Base-by-base conservation (phyloP, 2,888 invertebrate species). In the Chalcis sispes region DNA sequence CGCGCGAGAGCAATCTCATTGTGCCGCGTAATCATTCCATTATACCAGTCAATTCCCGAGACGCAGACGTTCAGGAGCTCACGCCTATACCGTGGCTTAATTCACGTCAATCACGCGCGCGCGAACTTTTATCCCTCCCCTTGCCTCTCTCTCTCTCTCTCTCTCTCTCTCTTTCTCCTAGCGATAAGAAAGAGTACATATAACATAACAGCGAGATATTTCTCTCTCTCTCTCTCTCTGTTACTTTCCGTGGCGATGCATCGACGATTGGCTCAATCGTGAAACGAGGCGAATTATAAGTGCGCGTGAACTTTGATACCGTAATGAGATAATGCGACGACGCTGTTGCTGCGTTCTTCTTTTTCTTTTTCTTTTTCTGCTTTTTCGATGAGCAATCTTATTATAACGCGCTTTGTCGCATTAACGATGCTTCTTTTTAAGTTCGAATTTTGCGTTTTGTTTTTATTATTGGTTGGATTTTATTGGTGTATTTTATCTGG, bases 21-120 rank as follows among this genome's bases (percentile, higher is more conserved):
- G 80, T 80, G 81, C 80, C 74, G 20, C 29, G 78, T 79, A 83
- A 85, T 85, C 82, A 84, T 85, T 81, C 79, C 77, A 85, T 85
- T 83, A n/a, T n/a, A 83, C 80, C 81, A 76, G 78, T 82, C 81
- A 84, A 85, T 85, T 83, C 79, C 18, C 27, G 8, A 15, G 40
- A 1, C 40, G 27, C 25, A 13, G 32, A 42, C n/a, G 18, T 42
- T 42, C 48, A 15, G 48, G 27, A 56, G 59, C 58, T 48, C 70
- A 50, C 58, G 67, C 67, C 46, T 15, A 23, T 8, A 3, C 32
- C 32, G 32, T 5, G 32, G 32, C 62, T 64, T 46, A 73, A 66
- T 65, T 66, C 66, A 40, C 66, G 52, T 50, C 66, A 73, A 73
- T 73, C 73, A 66, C 59, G 15, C 59, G 20, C 59, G 20, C 59